Evolutionary conservation across 2,113 vertebrate species (phyloP).

Genomic region (Hassar affinis): DNA sequence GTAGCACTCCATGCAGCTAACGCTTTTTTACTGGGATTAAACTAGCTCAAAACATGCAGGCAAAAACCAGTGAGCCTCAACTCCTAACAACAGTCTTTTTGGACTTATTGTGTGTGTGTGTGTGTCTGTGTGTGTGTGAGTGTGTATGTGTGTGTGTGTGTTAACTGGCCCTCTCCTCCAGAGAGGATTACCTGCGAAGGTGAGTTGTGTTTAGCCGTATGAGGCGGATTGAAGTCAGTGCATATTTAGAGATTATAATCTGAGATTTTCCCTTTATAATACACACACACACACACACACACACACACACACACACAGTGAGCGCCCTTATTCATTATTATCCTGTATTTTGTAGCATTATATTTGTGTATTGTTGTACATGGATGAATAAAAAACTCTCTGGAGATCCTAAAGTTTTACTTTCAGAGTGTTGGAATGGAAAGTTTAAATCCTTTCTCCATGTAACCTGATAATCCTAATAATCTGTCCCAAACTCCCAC

Average conservation of each 20-base stretch:
- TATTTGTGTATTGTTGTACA: neutral
- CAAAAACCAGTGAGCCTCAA: neutral
- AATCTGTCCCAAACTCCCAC: neutral
- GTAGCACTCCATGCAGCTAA: neutral
- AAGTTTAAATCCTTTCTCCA: neutral
- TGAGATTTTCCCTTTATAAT: conserved; percentile 40
- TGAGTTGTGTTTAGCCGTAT: conserved; percentile 66
- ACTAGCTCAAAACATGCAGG: neutral
- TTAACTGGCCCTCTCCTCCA: conserved; percentile 40
- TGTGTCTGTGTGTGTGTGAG: neutral
- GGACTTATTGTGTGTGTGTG: neutral
- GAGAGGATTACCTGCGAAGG: conserved; percentile 65
- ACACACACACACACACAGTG: conserved; percentile 6
- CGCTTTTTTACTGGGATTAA: neutral
- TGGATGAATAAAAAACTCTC: neutral
- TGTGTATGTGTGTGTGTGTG: conserved; percentile 34
- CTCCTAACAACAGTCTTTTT: neutral
- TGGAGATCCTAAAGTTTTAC: neutral
- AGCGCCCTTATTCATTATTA: neutral
- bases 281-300: conserved; percentile 18
- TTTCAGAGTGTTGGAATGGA: neutral
- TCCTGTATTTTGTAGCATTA: neutral
- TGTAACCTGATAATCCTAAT: neutral
- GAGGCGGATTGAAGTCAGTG: conserved; percentile 65
- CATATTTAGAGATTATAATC: conserved; percentile 69